Base-by-base conservation (phyloP, 2,888 invertebrate genomes). In the Augiades crinisus region DNA sequence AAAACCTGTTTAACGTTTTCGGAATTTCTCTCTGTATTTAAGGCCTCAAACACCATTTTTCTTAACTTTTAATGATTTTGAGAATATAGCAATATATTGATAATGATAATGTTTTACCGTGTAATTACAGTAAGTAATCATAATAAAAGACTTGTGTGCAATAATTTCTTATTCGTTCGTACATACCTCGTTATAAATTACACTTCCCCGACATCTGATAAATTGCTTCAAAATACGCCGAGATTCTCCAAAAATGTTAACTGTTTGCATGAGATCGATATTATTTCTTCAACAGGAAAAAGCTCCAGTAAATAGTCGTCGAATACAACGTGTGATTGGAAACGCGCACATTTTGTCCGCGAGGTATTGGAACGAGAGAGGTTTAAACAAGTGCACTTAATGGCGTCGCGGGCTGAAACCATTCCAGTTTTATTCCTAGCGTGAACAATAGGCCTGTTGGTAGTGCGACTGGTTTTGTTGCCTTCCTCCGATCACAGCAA, bases 401-500 rank as follows among this genome's bases (percentile, higher is more conserved):
- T 71, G 72, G 70, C 65, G 61, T 58, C 65, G 63, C 63, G 52
- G 62, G 65, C 63, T 62, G 50, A 44, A 22, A 67, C 73, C 73
- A 79, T 78, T 75, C 75, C 64, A 72, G 72, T 76, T 81, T 78
- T 82, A 85, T 81, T 78, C 71, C 73, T 79, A 78, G 78, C 70
- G 56, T 58, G 77, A 89, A 88, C 87, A 88, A 89, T 88, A 77
- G 86, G 67, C 65, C 64, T 70, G 76, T 64, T 65, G 62, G 75
- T 72, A 75, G 71, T 72, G 72, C 64, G 67, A 73, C 72, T 70
- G 72, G 75, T 73, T 78, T 72, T 70, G 76, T 77, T 70, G 70
- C 75, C 73, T 70, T 68, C 79, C 68, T 74, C 75, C 81, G 75
- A 83, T 85, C 80, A 77, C 73, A 73, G 77, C 71, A 75, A 75